Evolutionary conservation across 2,797 vertebrate genomes (phyloP), one percentile per base, ranked within the genome.

Genomic region (Sylvia borin): DNA sequence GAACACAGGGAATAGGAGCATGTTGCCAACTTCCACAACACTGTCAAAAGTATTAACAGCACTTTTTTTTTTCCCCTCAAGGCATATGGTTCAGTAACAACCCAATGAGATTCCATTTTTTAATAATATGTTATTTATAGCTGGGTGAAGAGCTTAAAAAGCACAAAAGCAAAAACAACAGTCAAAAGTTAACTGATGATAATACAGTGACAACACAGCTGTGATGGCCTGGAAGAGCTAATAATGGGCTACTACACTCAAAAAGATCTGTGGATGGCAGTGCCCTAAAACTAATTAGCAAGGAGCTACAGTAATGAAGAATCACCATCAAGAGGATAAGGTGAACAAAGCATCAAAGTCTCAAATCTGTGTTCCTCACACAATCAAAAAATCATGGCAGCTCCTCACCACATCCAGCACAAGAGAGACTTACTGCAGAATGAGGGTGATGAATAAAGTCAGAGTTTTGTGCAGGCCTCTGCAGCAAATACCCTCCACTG

Each of bases 301-400:
- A 71, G 38, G 31, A 62, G 13, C 1, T 54, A 29, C 43, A 43
- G 15, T 25, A 53, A 70, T 6, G 15, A 82, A 51, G 7, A 64
- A 32, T 48, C 11, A 55, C 15, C 8, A 73, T 27, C 34, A 67
- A 67, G 11, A 55, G 16, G 5, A 27, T 13, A 64, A 2, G 2
- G 2, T 13, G 13, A 73, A 57, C 24, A 12, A 0, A 5, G 31
- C 24, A 45, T 42, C 13, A 7, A 54, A 43, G 26, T 24, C 25
- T 77, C 9, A 7, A 36, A 4, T 11, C 38, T 1, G 1, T 9
- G 5, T 13, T 29, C 27, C 9, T 47, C 3, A 3, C 4, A 7
- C 1, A 1, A 43, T 10, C 0, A 1, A 47, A 76, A 61, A 40
- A 27, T 16, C 1, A 1, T 1, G 2, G 14, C 36, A 77, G 26